phyloP scores from a whole-genome alignment of 2,888 invertebrate genomes.

The Trichogramma dendrolimi region DNA sequence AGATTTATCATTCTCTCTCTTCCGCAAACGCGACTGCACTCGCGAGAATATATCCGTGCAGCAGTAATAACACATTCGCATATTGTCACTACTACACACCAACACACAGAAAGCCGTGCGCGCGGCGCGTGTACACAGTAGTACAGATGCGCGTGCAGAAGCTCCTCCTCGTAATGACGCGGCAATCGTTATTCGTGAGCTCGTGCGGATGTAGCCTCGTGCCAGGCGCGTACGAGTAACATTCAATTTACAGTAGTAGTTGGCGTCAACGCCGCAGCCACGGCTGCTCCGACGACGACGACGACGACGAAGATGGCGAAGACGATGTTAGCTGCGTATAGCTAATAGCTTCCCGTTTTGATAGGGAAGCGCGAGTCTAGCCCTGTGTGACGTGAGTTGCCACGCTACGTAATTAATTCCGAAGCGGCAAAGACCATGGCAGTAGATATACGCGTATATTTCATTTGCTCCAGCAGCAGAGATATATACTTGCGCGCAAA shows the following conservation, averaged over 20 bases:
- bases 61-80: too few species aligned
- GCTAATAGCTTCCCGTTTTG: conserved; percentile 22
- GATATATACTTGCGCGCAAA: too few species aligned
- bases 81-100: too few species aligned
- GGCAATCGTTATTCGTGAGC: conserved; percentile 14
- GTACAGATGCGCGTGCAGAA: conserved; percentile 3
- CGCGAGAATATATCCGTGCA: too few species aligned
- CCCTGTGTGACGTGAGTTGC: conserved; percentile 13
- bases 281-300: too few species aligned
- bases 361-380: conserved; percentile 16
- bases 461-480: background rate
- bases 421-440: conserved; percentile 10
- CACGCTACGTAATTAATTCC: conserved; percentile 29
- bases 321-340: conserved; percentile 11
- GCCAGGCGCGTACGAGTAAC: background rate
- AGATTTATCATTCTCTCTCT: conserved; percentile 18
- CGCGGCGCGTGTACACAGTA: background rate
- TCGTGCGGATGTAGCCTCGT: background rate
- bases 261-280: background rate
- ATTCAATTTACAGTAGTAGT: too few species aligned
- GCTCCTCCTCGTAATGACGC: conserved; percentile 21
- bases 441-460: background rate
- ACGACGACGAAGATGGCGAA: background rate
- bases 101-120: too few species aligned
- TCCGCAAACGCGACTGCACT: background rate